Evolutionary conservation across 2,888 invertebrate genomes (phyloP).

Genomic region (Harpagoxenus sublaevis): DNA sequence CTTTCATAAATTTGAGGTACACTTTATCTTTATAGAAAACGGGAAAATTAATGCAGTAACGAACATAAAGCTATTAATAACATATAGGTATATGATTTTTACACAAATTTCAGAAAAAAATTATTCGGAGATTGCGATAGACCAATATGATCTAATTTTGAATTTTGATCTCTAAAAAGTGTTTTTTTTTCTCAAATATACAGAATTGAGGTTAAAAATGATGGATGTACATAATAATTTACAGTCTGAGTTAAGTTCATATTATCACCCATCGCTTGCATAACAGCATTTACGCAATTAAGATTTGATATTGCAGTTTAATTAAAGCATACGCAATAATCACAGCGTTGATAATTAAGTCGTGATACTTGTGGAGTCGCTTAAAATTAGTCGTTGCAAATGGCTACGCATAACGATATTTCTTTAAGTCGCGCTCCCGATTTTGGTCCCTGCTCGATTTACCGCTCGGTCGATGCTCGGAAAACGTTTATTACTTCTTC

Average conservation of each 20-base stretch:
- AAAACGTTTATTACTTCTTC: slow-evolving; percentile 31
- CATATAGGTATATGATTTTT: not conserved
- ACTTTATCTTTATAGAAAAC: not conserved
- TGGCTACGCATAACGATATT: not conserved
- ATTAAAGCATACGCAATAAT: not conserved
- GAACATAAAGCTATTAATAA: not conserved
- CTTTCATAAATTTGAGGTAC: not conserved
- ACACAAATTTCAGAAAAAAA: slow-evolving; percentile 1
- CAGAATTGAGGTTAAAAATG: not conserved
- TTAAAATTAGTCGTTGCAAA: not conserved
- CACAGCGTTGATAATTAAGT: not conserved
- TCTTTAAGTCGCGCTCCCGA: not conserved
- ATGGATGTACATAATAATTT: not conserved
- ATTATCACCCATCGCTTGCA: not conserved
- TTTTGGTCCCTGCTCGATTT: slow-evolving; percentile 20
- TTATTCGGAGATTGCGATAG: not conserved
- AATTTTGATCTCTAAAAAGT: not conserved
- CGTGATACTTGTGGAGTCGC: not conserved
- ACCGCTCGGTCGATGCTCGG: not conserved
- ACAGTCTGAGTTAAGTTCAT: too few relatives aligned
- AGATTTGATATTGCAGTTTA: slow-evolving; percentile 16
- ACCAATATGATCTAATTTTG: not conserved
- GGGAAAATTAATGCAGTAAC: not conserved
- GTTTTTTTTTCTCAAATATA: not conserved
- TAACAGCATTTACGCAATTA: slow-evolving; percentile 16